phyloP scores from a whole-genome alignment of 1,140 invertebrate genomes.

The Papilio dardanus region DNA sequence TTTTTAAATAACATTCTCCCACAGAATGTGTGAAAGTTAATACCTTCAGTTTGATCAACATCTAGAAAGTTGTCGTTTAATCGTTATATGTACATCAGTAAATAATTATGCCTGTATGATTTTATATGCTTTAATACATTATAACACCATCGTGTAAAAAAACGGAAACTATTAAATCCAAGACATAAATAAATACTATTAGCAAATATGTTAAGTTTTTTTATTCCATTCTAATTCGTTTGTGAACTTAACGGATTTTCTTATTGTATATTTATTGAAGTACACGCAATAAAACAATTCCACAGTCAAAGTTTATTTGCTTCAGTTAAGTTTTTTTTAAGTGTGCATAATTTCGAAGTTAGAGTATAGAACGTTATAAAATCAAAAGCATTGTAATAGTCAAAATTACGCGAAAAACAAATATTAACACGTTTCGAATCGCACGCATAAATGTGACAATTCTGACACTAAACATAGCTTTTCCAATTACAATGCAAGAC shows the following conservation, averaged over 20 bases:
- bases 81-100: slow-evolving; percentile 2
- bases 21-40: slow-evolving; percentile 1
- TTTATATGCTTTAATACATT: not conserved
- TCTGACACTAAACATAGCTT: not conserved
- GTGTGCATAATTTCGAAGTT: not conserved
- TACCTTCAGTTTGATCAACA: not conserved
- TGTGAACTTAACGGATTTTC: slow-evolving; percentile 22
- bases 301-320: not conserved
- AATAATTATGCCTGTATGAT: slow-evolving; percentile 7
- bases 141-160: not conserved
- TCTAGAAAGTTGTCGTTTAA: slow-evolving; percentile 14
- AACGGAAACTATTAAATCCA: not conserved
- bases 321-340: not conserved
- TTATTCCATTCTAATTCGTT: slow-evolving; percentile 5
- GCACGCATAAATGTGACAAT: not conserved
- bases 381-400: not conserved
- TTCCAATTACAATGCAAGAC: not conserved
- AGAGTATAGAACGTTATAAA: not conserved
- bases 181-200: not conserved
- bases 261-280: slow-evolving; percentile 1
- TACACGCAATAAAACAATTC: not conserved
- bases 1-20: not conserved
- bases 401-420: not conserved
- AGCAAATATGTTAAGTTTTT: not conserved
- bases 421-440: not conserved